Base-by-base conservation (phyloP, 2,797 vertebrate genomes). In the Heliangelus exortis region DNA sequence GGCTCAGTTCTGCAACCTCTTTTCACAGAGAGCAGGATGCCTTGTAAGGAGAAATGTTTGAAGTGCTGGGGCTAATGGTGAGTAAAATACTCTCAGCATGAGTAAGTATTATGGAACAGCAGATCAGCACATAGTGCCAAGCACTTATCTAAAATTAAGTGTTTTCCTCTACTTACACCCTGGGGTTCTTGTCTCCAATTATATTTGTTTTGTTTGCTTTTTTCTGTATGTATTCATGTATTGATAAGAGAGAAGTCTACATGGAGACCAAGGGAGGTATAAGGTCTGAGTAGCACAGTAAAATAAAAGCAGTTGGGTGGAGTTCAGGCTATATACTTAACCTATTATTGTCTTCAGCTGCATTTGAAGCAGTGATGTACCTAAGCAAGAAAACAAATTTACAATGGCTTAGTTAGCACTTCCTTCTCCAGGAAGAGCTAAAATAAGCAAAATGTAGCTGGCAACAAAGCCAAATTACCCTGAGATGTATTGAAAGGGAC, bases 221-320 rank as follows among this genome's bases (percentile, higher is more conserved):
- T 82, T 65, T 68, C 50, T 90, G 21, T 72, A 39, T 86, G 5
- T 61, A 67, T 75, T 92, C 67, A 93, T 91, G 86, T 79, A 68
- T 23, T 63, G 89, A 71, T 84, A 90, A 76, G 63, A 72, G 26
- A 65, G 21, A 92, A 76, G 36, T 45, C 87, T 28, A 47, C n/a
- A 28, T 7, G 36, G 66, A 72, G 66, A 39, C 47, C 23, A 23
- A 73, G 9, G 58, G 53, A 66, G 59, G 58, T 19, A 65, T 88
- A 79, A 94, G 73, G 31, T 62, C 76, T 73, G 69, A 88, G 58
- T 15, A 87, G 33, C 69, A 50, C 23, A 28, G 39, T 58, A 79
- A 85, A 95, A 93, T 47, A 83, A 90, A 90, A 79, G n/a, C 28
- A 33, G n/a, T 66, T 90, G 85, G 79, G 85, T 92, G 89, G 93